phyloP scores from a whole-genome alignment of 1,140 invertebrate species.

The Zaprionus davidi region DNA sequence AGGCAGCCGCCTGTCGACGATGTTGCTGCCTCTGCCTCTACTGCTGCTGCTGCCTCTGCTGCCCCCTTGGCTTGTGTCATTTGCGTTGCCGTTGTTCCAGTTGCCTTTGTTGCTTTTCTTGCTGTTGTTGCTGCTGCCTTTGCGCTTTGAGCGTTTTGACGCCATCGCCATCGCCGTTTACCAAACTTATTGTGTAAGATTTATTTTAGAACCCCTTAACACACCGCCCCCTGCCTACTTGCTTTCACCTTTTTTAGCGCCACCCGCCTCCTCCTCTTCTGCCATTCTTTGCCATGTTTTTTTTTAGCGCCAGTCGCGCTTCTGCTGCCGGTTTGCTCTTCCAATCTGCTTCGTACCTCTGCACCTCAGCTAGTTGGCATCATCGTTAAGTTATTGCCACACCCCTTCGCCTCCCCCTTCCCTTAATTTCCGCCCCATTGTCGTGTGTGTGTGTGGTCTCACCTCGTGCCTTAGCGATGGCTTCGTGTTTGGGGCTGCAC shows the following conservation, averaged over 20 bases:
- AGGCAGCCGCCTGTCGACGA: conserved; percentile 57
- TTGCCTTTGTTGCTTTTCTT: conserved; percentile 21
- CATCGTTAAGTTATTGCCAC: conserved; percentile 76
- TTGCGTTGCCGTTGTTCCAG: conserved; percentile 58
- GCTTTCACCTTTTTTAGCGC: neutral
- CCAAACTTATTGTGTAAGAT: conserved; percentile 74
- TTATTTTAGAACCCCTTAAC: conserved; percentile 56
- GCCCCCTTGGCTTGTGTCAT: conserved; percentile 62
- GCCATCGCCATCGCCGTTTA: conserved; percentile 43
- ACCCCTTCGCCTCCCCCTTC: conserved; percentile 20
- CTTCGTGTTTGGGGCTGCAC: neutral
- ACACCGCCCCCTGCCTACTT: neutral
- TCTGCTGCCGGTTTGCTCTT: neutral
- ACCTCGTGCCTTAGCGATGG: neutral
- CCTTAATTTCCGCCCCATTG: neutral
- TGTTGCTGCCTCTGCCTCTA: neutral
- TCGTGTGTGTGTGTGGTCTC: neutral
- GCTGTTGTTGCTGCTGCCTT: neutral
- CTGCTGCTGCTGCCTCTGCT: neutral
- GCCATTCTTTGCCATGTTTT: neutral
- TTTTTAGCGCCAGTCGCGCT: neutral
- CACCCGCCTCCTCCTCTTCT: neutral
- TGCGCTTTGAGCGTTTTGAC: conserved; percentile 68
- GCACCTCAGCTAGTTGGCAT: conserved; percentile 57
- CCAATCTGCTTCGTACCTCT: conserved; percentile 34